These are phyloP conservation scores for Piprites chloris DNA, from an alignment of 2,113 vertebrate species.

Conservation along the genomic window DNA sequence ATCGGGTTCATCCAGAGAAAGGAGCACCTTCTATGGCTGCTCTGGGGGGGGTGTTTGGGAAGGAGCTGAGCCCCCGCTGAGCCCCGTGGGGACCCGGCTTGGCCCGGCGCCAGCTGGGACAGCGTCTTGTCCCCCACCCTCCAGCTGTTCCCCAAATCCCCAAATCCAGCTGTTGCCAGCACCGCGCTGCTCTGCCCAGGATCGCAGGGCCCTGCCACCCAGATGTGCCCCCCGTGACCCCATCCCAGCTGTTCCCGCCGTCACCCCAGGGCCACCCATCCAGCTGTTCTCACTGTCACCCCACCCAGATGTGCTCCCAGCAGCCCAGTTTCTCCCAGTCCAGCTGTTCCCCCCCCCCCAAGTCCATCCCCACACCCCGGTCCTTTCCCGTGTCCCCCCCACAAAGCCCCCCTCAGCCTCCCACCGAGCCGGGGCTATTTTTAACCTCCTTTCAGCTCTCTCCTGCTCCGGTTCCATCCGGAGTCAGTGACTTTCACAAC, in stretches of 20 bases:
- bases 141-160: neutral
- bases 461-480: neutral
- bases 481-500: neutral
- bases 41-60: neutral
- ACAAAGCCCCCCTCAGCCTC: neutral
- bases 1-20: neutral
- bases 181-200: neutral
- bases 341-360: neutral
- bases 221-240: neutral
- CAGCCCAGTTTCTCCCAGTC: neutral
- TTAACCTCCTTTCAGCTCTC: neutral
- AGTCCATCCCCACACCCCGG: no score
- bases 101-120: accelerated
- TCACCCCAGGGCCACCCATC: neutral
- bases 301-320: neutral
- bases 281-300: neutral
- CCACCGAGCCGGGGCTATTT: neutral
- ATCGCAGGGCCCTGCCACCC: neutral
- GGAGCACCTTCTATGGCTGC: neutral
- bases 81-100: accelerated
- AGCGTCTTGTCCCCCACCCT: neutral
- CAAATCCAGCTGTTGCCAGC: neutral
- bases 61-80: accelerated
- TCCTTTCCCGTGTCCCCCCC: neutral
- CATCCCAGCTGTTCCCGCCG: neutral